Conservation (phyloP, 2,113 vertebrate genomes). For the Tiliqua scincoides region DNA sequence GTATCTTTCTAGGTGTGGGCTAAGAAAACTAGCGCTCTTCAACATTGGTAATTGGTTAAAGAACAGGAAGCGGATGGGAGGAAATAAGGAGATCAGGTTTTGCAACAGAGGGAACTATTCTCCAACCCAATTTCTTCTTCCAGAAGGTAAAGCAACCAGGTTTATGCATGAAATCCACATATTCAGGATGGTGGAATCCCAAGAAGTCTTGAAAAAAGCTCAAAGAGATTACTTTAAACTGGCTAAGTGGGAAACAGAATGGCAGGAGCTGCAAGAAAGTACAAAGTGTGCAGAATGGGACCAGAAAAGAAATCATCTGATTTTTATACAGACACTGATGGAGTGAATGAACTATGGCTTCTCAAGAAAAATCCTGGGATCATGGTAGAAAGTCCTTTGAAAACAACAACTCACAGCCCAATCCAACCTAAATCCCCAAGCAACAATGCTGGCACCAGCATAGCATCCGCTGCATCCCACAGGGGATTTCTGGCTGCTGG, state of each 20-base stretch:
- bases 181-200: neutral
- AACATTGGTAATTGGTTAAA: neutral
- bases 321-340: neutral
- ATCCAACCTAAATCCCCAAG: too few species aligned
- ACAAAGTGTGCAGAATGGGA: neutral
- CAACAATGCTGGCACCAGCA: too few species aligned
- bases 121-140: neutral
- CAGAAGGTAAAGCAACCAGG: neutral
- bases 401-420: neutral
- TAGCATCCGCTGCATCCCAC: too few species aligned
- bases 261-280: neutral
- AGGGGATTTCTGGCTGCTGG: too few species aligned
- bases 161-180: neutral
- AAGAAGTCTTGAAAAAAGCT: neutral
- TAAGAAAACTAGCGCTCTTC: neutral
- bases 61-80: neutral
- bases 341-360: too few species aligned
- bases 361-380: neutral
- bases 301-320: neutral
- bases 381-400: neutral
- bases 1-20: too few species aligned
- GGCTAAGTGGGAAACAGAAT: neutral
- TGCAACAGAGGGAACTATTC: neutral
- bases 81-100: neutral
- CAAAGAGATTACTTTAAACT: neutral